phyloP scores from a whole-genome alignment of 1,140 invertebrate species.

The Drosophila prosaltans region DNA sequence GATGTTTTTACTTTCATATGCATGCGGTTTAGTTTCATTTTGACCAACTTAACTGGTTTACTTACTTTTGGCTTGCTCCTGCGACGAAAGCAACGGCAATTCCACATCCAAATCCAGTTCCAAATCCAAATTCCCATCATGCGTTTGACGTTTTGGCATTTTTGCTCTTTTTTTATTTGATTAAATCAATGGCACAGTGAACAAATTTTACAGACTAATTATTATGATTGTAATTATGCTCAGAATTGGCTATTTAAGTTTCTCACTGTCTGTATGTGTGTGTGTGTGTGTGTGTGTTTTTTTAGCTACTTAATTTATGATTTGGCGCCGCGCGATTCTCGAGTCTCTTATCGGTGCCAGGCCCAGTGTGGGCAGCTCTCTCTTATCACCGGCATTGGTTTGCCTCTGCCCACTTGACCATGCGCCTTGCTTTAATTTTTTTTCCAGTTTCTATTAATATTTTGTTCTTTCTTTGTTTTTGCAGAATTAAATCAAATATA shows the following conservation, averaged over 20 bases:
- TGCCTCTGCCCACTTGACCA: constrained; percentile 30
- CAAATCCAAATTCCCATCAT: constrained; percentile 23
- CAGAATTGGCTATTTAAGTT: constrained; percentile 24
- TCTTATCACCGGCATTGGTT: constrained; percentile 67
- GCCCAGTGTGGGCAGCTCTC: constrained; percentile 11
- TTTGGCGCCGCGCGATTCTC: constrained; percentile 51
- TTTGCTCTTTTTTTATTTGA: constrained; percentile 28
- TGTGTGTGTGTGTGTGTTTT: neutral
- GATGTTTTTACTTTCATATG: constrained; percentile 3
- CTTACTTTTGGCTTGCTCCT: constrained; percentile 67
- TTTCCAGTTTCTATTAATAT: constrained; percentile 12
- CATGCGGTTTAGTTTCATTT: constrained; percentile 49
- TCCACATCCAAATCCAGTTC: constrained; percentile 48
- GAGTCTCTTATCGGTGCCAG: constrained; percentile 29
- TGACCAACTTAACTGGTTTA: constrained; percentile 77
- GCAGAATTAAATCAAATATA: neutral
- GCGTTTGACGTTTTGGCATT: constrained; percentile 59
- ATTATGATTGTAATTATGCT: constrained; percentile 31
- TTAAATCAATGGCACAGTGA: constrained; percentile 29
- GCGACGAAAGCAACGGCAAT: constrained; percentile 53
- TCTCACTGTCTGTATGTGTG: constrained; percentile 28
- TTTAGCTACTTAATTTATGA: constrained; percentile 48
- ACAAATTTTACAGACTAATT: constrained; percentile 52
- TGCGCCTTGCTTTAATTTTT: constrained; percentile 29
- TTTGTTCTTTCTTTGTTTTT: neutral